Percentiles rank a stretch among this genome's conserved stretches.
Conservation (phyloP, 2,113 vertebrate genomes). For the Bostrychus sinensis region DNA sequence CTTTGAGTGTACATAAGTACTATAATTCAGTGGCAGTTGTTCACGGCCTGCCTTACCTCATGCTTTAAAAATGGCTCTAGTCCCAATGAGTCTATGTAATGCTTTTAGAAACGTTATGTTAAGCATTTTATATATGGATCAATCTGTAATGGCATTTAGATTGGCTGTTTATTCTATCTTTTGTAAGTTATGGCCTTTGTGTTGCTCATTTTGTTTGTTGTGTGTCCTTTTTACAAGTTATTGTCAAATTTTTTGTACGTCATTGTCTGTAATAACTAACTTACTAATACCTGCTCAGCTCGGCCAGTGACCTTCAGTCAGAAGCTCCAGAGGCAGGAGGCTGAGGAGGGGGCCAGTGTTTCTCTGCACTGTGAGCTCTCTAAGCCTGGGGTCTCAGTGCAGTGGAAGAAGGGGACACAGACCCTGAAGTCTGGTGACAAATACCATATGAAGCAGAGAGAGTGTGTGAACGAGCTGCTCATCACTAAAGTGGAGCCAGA, state of each 20-base stretch:
- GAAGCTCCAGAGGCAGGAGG: conserved; percentile 76
- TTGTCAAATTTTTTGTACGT: not conserved
- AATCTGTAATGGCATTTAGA: not conserved
- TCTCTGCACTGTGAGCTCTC: conserved; percentile 82
- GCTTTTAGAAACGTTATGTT: not conserved
- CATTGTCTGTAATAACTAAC: conserved; percentile 3
- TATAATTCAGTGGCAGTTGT: not conserved
- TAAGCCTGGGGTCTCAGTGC: conserved; percentile 66
- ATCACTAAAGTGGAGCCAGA: conserved; percentile 69
- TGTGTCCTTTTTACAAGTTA: conserved; percentile 69
- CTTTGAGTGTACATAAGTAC: not conserved
- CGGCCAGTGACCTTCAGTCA: conserved; percentile 51
- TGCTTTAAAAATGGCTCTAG: not conserved
- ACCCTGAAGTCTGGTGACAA: conserved; percentile 75
- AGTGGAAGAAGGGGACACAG: conserved; percentile 82
- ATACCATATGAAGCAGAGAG: conserved; percentile 75
- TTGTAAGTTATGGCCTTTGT: not conserved
- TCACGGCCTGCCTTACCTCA: not conserved
- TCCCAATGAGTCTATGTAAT: no score
- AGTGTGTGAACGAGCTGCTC: conserved; percentile 74
- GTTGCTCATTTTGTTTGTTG: not conserved
- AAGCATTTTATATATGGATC: not conserved
- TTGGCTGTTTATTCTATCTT: no score
- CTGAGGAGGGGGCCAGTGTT: conserved; percentile 74
- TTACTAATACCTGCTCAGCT: conserved; percentile 23